These are phyloP conservation scores for Drosophila algonquin DNA, from an alignment of 2,888 invertebrate species.

Conservation along the genomic window DNA sequence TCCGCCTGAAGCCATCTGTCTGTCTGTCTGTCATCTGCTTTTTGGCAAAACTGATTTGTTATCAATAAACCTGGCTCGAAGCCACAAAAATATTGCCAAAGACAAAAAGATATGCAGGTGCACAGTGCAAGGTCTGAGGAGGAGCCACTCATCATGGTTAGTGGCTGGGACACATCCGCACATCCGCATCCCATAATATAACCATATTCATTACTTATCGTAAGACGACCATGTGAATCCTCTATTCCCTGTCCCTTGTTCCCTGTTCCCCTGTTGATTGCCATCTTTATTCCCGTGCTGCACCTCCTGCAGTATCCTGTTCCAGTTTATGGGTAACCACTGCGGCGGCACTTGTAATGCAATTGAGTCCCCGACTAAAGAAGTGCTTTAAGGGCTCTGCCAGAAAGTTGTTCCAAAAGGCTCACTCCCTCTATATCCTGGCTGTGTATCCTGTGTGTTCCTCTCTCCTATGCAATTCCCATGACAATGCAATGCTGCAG, in stretches of 20 bases:
- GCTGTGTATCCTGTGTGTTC: background rate
- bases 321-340: background rate
- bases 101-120: background rate
- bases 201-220: background rate
- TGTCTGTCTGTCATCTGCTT: conserved; percentile 44
- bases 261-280: background rate
- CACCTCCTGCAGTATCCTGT: background rate
- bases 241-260: too few relatives aligned
- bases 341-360: background rate
- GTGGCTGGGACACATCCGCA: too few relatives aligned
- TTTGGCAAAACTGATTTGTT: conserved; percentile 20
- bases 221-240: background rate
- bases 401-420: background rate
- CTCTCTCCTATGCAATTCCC: conserved; percentile 7
- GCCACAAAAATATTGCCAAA: conserved; percentile 25
- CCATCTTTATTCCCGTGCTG: background rate
- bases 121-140: too few relatives aligned
- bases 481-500: conserved; percentile 32
- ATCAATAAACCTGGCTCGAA: conserved; percentile 47
- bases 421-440: background rate
- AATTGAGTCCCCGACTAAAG: background rate
- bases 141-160: too few relatives aligned
- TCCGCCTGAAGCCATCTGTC: background rate
- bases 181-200: too few relatives aligned
- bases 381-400: background rate